Evolutionary conservation across 2,113 vertebrate genomes (phyloP).

Genomic region (Scartelaos histophorus): DNA sequence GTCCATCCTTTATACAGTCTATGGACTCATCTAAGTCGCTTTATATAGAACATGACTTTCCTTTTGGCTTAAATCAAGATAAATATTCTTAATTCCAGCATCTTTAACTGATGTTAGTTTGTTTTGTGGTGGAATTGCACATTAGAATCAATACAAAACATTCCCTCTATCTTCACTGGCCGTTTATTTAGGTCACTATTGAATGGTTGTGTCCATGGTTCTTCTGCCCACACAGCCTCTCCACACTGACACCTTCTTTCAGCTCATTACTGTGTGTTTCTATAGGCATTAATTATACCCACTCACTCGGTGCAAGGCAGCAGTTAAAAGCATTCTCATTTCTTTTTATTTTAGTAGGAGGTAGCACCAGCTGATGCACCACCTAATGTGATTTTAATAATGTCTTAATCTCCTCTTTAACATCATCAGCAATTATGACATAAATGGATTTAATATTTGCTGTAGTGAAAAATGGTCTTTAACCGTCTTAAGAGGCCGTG

Average conservation of each 20-base stretch:
- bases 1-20: no score
- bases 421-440: slow-evolving; percentile 56
- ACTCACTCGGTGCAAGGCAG: not conserved
- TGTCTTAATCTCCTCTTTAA: slow-evolving; percentile 61
- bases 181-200: not conserved
- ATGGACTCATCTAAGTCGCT: no score
- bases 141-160: not conserved
- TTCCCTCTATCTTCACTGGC: not conserved
- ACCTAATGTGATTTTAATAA: slow-evolving; percentile 61
- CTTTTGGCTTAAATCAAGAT: no score
- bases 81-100: no score
- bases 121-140: not conserved
- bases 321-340: slow-evolving; percentile 6
- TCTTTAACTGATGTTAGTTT: no score
- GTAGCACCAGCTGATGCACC: slow-evolving; percentile 28
- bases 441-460: slow-evolving; percentile 65
- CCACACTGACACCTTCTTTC: not conserved
- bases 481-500: slow-evolving; percentile 54
- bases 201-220: not conserved
- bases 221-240: slow-evolving; percentile 8
- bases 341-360: slow-evolving; percentile 9
- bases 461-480: slow-evolving; percentile 51
- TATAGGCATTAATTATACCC: not conserved
- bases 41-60: no score
- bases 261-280: not conserved